phyloP scores from a whole-genome alignment of 2,888 invertebrate species.

The Pomacea canaliculata region DNA sequence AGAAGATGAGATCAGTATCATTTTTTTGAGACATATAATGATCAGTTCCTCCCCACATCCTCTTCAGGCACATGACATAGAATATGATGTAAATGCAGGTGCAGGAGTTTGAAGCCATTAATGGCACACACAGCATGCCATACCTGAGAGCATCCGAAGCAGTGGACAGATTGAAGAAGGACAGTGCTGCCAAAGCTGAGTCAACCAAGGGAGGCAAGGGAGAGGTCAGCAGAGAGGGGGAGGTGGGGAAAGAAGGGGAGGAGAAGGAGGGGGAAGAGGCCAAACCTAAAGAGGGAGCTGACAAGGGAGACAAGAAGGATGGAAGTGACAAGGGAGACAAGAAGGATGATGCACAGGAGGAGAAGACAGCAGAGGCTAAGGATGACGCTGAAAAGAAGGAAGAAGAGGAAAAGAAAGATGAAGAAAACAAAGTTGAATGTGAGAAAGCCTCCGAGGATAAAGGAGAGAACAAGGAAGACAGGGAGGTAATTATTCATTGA shows the following conservation, averaged over 20 bases:
- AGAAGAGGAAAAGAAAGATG: background rate
- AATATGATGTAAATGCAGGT: conserved; percentile 73
- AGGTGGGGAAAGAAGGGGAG: conserved; percentile 27
- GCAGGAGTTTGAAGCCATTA: conserved; percentile 98
- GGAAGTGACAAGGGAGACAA: conserved; percentile 35
- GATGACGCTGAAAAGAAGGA: conserved; percentile 19
- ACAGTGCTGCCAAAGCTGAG: conserved; percentile 43
- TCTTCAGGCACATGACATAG: too few species aligned
- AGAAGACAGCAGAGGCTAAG: conserved; percentile 18
- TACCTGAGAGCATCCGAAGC: conserved; percentile 61
- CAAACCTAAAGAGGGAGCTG: conserved; percentile 26
- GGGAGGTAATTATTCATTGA: background rate
- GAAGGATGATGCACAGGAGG: conserved; percentile 11
- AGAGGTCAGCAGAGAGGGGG: conserved; percentile 25
- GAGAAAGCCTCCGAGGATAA: conserved; percentile 14
- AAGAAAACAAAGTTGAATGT: conserved; percentile 10
- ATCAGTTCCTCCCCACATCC: too few species aligned
- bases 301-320: conserved; percentile 44
- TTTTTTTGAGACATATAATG: too few species aligned
- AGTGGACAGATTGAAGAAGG: conserved; percentile 75
- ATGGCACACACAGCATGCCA: conserved; percentile 98
- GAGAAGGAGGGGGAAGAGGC: conserved; percentile 29
- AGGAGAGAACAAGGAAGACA: conserved; percentile 6
- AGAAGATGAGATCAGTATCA: too few species aligned
- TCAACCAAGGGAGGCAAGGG: conserved; percentile 28